Conservation (phyloP, 2,888 invertebrate species). For the Leistus spinibarbis region DNA sequence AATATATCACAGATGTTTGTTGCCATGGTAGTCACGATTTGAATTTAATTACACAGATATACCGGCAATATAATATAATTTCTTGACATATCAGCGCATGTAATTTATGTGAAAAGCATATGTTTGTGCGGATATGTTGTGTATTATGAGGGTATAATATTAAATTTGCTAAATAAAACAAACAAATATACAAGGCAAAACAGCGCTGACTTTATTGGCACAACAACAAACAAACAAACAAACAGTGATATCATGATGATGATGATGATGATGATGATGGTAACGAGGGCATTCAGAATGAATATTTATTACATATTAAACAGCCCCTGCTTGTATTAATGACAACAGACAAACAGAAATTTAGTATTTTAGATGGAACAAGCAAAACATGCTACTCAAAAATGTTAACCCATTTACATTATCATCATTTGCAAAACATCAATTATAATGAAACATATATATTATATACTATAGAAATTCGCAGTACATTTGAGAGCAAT, state of each 20-base stretch:
- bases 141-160: neutral
- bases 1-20: no score
- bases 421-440: neutral
- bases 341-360: neutral
- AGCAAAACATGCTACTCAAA: neutral
- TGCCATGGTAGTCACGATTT: no score
- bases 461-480: no score
- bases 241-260: neutral
- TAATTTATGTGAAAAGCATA: no score
- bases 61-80: no score
- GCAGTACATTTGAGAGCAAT: no score
- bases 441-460: no score
- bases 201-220: neutral
- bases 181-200: neutral
- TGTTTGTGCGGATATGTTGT: no score
- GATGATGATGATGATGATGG: neutral
- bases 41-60: no score
- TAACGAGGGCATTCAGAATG: slow-evolving; percentile 7
- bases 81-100: no score
- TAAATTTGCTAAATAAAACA: neutral
- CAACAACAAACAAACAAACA: no score
- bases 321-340: neutral
- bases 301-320: slow-evolving; percentile 20
- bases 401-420: neutral
- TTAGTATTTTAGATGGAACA: neutral